Percentiles rank a stretch among this genome's conserved stretches.
Evolutionary conservation across 2,113 vertebrate genomes (phyloP).

Genomic region (Abramis brama): DNA sequence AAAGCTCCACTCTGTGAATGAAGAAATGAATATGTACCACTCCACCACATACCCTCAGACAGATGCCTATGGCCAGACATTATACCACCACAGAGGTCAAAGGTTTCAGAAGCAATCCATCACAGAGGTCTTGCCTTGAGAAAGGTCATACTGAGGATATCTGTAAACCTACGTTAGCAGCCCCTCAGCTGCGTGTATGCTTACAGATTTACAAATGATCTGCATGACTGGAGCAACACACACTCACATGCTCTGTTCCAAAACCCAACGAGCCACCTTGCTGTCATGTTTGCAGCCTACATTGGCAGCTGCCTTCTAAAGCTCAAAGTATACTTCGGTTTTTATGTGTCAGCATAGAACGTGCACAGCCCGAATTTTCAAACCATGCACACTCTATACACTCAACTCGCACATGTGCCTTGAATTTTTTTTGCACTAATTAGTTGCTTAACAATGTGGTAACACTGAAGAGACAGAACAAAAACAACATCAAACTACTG

Average conservation of each 20-base stretch:
- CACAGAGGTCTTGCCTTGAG: constrained; percentile 26
- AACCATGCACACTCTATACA: background rate
- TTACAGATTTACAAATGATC: constrained; percentile 18
- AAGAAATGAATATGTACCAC: constrained; percentile 9
- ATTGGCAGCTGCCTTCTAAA: background rate
- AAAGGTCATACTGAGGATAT: constrained; percentile 29
- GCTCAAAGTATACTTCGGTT: background rate
- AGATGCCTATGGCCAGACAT: constrained; percentile 20
- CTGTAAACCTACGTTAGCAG: constrained; percentile 21
- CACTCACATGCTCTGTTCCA: background rate
- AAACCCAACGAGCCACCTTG: background rate
- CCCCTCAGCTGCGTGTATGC: background rate
- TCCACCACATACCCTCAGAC: constrained; percentile 6
- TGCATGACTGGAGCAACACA: background rate
- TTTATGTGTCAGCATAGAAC: background rate
- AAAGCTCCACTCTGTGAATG: constrained; percentile 10
- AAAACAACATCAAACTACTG: background rate
- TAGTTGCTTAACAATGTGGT: background rate
- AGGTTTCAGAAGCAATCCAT: constrained; percentile 40
- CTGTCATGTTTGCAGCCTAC: background rate
- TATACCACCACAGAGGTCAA: constrained; percentile 32
- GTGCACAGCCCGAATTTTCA: background rate
- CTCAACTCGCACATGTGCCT: background rate
- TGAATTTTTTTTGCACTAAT: background rate
- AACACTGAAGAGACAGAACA: background rate